phyloP scores from a whole-genome alignment of 2,888 invertebrate species.

The Drosophila flavopinicola region DNA sequence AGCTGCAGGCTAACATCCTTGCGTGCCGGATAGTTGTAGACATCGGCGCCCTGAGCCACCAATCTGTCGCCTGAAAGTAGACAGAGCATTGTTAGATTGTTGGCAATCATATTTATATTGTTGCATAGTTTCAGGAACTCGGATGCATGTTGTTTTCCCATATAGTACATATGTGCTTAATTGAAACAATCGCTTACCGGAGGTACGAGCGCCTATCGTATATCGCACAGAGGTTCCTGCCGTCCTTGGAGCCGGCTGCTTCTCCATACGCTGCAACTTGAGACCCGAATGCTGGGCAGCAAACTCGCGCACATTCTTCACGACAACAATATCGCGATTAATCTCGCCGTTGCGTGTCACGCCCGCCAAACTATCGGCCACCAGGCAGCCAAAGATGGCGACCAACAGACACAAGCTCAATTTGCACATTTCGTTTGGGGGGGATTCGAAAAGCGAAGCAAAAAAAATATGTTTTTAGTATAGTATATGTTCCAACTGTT shows the following conservation, averaged over 20 bases:
- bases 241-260: conserved; percentile 44
- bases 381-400: conserved; percentile 55
- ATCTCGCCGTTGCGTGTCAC: conserved; percentile 11
- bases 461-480: neutral
- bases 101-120: too few species aligned
- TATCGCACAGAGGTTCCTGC: conserved; percentile 71
- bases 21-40: conserved; percentile 62
- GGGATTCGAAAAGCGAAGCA: too few species aligned
- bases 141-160: too few species aligned
- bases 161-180: too few species aligned
- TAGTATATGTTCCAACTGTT: conserved; percentile 34
- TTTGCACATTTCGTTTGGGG: conserved; percentile 52
- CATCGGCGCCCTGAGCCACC: conserved; percentile 79
- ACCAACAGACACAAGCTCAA: conserved; percentile 53
- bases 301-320: conserved; percentile 76
- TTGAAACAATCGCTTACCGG: conserved; percentile 62
- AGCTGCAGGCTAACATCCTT: conserved; percentile 80
- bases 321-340: conserved; percentile 62
- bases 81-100: neutral
- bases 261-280: conserved; percentile 63
- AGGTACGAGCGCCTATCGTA: conserved; percentile 74
- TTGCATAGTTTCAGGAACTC: conserved; percentile 15
- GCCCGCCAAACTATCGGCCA: conserved; percentile 42
- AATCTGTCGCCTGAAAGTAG: conserved; percentile 76
- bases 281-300: conserved; percentile 73